Evolutionary conservation across 2,797 vertebrate genomes (phyloP).

Genomic region (Glossophaga mutica): DNA sequence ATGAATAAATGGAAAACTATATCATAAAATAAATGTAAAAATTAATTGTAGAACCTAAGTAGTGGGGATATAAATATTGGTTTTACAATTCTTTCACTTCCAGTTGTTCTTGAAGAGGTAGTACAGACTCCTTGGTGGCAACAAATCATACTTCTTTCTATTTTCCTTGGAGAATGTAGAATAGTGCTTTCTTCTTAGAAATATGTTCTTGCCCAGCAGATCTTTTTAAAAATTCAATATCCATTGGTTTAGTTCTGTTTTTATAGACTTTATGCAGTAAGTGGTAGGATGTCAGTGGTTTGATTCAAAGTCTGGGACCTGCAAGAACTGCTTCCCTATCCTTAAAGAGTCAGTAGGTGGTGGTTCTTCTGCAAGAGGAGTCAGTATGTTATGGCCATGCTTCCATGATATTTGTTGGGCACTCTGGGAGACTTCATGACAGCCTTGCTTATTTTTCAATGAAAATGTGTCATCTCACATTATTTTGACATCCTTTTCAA

Average conservation of each 20-base stretch:
- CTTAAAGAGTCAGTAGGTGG: neutral
- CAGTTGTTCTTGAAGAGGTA: neutral
- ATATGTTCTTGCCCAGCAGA: neutral
- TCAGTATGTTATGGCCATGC: neutral
- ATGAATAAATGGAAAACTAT: neutral
- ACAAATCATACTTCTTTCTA: neutral
- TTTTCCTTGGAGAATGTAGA: neutral
- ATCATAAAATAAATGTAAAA: neutral
- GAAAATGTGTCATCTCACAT: constrained; percentile 26
- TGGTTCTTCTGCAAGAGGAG: neutral
- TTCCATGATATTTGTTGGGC: neutral
- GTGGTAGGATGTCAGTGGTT: neutral
- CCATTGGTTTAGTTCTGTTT: neutral
- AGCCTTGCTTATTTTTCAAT: constrained; percentile 36
- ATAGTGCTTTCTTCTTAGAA: neutral
- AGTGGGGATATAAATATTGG: neutral
- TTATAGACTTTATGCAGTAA: neutral
- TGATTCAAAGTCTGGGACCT: neutral
- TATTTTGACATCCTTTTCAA: constrained; percentile 53
- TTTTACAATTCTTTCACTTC: neutral
- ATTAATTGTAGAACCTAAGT: neutral
- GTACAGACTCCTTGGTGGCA: neutral
- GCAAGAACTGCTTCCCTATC: neutral
- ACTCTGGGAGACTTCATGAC: neutral
- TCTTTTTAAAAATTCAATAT: neutral